Percentiles rank a stretch among this genome's conserved stretches.
phyloP scores from a whole-genome alignment of 2,888 invertebrate species.

The Acanthopleura granulata region DNA sequence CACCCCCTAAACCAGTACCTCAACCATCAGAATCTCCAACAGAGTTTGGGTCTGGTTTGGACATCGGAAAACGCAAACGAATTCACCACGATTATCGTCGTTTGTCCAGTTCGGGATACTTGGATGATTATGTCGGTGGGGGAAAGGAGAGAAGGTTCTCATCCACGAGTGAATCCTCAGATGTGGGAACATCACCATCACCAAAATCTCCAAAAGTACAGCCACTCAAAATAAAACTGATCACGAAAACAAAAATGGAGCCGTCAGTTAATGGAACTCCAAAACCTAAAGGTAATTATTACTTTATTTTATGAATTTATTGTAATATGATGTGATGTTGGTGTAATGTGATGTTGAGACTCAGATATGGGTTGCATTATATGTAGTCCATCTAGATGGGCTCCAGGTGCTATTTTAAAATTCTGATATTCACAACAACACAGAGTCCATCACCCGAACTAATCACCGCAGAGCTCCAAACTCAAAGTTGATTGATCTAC shows the following conservation, averaged over 20 bases:
- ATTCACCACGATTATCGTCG: slow-evolving; percentile 67
- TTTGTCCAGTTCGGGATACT: slow-evolving; percentile 66
- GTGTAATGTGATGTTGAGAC: no score
- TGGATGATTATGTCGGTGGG: slow-evolving; percentile 63
- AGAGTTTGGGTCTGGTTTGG: slow-evolving; percentile 43
- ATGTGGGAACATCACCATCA: slow-evolving; percentile 41
- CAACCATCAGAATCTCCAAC: slow-evolving; percentile 35
- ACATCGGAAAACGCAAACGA: slow-evolving; percentile 59
- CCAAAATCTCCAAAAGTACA: slow-evolving; percentile 31
- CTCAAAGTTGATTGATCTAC: no score
- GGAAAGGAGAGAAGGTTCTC: slow-evolving; percentile 54
- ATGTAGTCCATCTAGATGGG: no score
- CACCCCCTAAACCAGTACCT: not conserved
- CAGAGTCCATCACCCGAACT: no score
- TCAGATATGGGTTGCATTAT: no score
- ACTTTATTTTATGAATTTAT: no score
- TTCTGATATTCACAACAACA: no score
- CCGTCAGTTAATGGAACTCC: not conserved
- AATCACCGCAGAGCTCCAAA: no score
- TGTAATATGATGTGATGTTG: no score
- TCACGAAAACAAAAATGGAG: not conserved
- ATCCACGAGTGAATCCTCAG: slow-evolving; percentile 51
- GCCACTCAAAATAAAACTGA: slow-evolving; percentile 28
- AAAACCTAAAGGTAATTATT: not conserved
- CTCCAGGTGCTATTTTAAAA: no score